Evolutionary conservation across 2,113 vertebrate species (phyloP).

Genomic region (Oostethus manadensis): DNA sequence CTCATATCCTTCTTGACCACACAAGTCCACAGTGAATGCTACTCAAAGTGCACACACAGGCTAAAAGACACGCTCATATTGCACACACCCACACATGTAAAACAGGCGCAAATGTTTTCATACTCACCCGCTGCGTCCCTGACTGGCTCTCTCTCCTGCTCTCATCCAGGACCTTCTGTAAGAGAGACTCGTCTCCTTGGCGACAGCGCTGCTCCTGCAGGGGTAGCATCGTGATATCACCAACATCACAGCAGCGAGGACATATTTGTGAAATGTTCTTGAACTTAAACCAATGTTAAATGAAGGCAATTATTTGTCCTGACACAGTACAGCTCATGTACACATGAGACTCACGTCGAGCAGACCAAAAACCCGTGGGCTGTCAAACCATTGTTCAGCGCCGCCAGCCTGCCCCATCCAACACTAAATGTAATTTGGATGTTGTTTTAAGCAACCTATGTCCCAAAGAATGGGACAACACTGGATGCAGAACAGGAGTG

Average conservation of each 20-base stretch:
- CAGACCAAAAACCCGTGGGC: no score
- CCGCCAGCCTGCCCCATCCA: no score
- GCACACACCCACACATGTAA: slow-evolving; percentile 24
- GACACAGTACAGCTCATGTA: no score
- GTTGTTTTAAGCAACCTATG: no score
- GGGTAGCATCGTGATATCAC: slow-evolving; percentile 44
- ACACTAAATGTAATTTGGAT: no score
- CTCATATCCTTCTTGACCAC: slow-evolving; percentile 9
- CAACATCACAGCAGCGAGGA: slow-evolving; percentile 9
- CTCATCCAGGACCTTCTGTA: slow-evolving; percentile 71
- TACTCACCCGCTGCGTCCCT: slow-evolving; percentile 74
- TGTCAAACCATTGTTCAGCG: no score
- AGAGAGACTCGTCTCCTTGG: slow-evolving; percentile 77
- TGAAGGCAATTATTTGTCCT: not conserved
- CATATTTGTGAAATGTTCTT: not conserved
- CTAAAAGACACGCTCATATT: slow-evolving; percentile 3
- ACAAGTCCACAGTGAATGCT: slow-evolving; percentile 16
- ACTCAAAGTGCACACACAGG: slow-evolving; percentile 17
- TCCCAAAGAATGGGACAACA: no score
- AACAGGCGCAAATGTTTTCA: slow-evolving; percentile 18
- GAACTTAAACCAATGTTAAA: slow-evolving; percentile 1
- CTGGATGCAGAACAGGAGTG: no score
- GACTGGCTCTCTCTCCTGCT: slow-evolving; percentile 61
- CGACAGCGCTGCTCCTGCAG: slow-evolving; percentile 81
- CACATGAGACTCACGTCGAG: no score